Evolutionary conservation across 2,888 invertebrate species (phyloP).

Genomic region (Sarcophaga carnaria): DNA sequence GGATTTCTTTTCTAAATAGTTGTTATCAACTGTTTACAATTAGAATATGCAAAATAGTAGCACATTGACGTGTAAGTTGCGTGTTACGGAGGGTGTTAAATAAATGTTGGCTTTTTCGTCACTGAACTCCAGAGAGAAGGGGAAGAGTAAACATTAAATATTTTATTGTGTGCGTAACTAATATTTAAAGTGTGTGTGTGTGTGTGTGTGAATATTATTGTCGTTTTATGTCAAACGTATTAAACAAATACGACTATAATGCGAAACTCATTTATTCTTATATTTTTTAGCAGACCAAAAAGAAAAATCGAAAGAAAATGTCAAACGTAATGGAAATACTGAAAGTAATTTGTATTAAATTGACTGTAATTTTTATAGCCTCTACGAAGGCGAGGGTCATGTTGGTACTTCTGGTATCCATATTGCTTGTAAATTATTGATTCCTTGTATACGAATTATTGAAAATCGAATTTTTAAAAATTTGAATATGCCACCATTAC

Average conservation of each 20-base stretch:
- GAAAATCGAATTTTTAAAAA: too few relatives aligned
- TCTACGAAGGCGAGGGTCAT: too few relatives aligned
- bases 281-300: background rate
- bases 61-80: slow-evolving; percentile 25
- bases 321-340: background rate
- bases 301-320: background rate
- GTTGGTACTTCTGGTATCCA: too few relatives aligned
- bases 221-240: slow-evolving; percentile 15
- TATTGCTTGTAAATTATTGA: too few relatives aligned
- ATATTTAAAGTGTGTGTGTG: slow-evolving; percentile 42
- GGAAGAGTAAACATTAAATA: slow-evolving; percentile 36
- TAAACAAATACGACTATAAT: slow-evolving; percentile 1
- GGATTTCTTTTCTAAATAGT: background rate
- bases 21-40: background rate
- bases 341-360: background rate
- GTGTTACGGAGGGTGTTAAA: slow-evolving; percentile 63
- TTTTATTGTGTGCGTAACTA: slow-evolving; percentile 53
- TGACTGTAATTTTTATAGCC: too few relatives aligned
- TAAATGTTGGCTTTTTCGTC: slow-evolving; percentile 59
- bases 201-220: background rate
- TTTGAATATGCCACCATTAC: too few relatives aligned
- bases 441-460: too few relatives aligned
- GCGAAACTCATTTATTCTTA: slow-evolving; percentile 32
- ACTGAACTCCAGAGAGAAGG: background rate
- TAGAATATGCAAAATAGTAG: slow-evolving; percentile 51